Evolutionary conservation across 2,888 invertebrate species (phyloP), one percentile per base, ranked within the genome.

Genomic region (Eucera pruinosa): DNA sequence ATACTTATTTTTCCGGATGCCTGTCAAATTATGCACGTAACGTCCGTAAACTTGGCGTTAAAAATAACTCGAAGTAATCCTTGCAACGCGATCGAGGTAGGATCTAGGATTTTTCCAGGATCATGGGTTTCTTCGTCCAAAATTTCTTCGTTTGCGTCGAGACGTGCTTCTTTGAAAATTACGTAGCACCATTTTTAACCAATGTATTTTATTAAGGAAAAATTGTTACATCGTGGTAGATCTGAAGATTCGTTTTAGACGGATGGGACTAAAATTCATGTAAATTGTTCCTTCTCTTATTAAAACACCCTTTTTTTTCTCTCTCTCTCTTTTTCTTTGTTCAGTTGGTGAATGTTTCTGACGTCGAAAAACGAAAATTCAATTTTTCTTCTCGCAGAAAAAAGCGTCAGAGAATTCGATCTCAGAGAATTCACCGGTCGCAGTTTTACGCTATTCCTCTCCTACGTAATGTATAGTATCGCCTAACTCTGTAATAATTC

Each of bases 401-500:
- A 9, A 9, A 4, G 4, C 18, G 11, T 47, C n/a, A 7, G 30
- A 2, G 5, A 39, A 13, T n/a, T 57, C n/a, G 15, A n/a, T 23
- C 36, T 39, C 39, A 15, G 27, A 48, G 13, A 70, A 76, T 81
- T 69, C 66, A 55, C 60, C 61, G 75, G 68, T 67, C 73, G 61
- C 62, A 52, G 62, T 74, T 50, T n/a, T 50, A 57, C 50, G 68
- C 48, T 75, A 48, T 67, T 72, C 61, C 73, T 61, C 61, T 52
- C 39, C 72, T 73, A 69, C 45, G 15, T 72, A 71, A 81, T 66
- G 69, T 75, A 68, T 47, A 69, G 48, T 54, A 20, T 48, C 25
- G 18, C 2, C 73, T 79, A 78, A 80, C 73, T n/a, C n/a, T 64
- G 69, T 67, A 77, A 57, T 65, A 61, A 71, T 60, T 33, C 20